Conservation (phyloP, 2,797 vertebrate species). For the Neosilurus hyrtlii region DNA sequence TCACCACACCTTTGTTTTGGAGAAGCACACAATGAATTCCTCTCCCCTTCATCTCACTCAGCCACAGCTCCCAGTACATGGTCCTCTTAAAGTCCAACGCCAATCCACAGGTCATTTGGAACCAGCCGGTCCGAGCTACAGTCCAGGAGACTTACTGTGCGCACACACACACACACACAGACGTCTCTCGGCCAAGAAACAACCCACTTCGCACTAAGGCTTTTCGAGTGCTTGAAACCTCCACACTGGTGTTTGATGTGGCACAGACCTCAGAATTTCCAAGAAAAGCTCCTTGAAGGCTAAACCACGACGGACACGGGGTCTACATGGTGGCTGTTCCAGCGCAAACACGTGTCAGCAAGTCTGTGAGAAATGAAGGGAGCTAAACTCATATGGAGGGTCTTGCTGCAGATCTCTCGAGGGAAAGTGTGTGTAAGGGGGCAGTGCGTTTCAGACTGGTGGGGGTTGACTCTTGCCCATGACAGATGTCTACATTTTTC, state of each 20-base stretch:
- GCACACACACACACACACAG: neutral
- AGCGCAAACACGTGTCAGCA: slow-evolving; percentile 14
- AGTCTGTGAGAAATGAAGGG: slow-evolving; percentile 15
- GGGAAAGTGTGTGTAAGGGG: slow-evolving; percentile 41
- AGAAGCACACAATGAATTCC: slow-evolving; percentile 70
- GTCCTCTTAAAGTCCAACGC: slow-evolving; percentile 22
- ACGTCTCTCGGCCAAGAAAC: slow-evolving; percentile 1
- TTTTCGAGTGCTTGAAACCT: slow-evolving; percentile 37
- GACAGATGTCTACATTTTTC: slow-evolving; percentile 54
- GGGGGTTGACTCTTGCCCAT: slow-evolving; percentile 34
- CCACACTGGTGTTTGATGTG: slow-evolving; percentile 61
- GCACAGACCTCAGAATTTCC: slow-evolving; percentile 61
- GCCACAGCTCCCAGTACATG: slow-evolving; percentile 82
- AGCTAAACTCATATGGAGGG: slow-evolving; percentile 33
- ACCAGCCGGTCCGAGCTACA: neutral
- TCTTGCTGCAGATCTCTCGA: slow-evolving; percentile 28
- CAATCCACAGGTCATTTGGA: neutral
- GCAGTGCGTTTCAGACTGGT: slow-evolving; percentile 42
- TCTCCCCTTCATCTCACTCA: slow-evolving; percentile 73
- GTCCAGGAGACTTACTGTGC: neutral
- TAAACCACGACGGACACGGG: slow-evolving; percentile 55
- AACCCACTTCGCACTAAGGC: slow-evolving; percentile 16
- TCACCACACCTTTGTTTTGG: slow-evolving; percentile 76
- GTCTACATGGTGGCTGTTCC: slow-evolving; percentile 51
- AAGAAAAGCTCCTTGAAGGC: slow-evolving; percentile 57